Evolutionary conservation across 1,140 invertebrate species (phyloP), one percentile per base, ranked within the genome.

Genomic region (Frieseomelitta varia): DNA sequence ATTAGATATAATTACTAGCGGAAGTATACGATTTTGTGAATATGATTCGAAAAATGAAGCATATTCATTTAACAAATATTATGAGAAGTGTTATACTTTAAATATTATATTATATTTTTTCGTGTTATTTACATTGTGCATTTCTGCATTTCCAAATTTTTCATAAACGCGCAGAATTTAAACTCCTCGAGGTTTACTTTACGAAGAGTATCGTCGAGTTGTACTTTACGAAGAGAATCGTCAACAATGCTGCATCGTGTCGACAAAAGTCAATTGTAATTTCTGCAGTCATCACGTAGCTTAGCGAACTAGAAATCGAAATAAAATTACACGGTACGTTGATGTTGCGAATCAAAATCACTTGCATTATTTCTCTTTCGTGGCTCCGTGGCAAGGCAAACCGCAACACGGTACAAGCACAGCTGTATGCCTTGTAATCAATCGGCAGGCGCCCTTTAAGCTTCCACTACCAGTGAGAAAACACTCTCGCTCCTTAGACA

Each of bases 391-490:
- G 47, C 39, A 17, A 11, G 71, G 27, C 53, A 27, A n/a, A 15
- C 39, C 1, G 58, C 58, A 12, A 24, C 14, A 1, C 58, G 67
- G 77, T 12, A 73, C n/a, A 34, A 58, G 81, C 86, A 63, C 81
- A 19, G 85, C 81, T 76, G 90, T 79, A 90, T 15, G 65, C 90
- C 88, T 90, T 92, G 85, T 92, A 91, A 93, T 93, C 92, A 92
- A 88, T 90, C 88, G 72, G 14, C 87, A 92, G 92, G 92, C 92
- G 92, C 90, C 67, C 71, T 63, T 51, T 67, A 30, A 69, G n/a
- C 19, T 2, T n/a, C 39, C 21, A 27, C 58, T 21, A 17, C 19
- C 21, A 6, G 4, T 10, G 65, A 27, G 11, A 12, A 30, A 39
- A 27, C 21, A 34, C 39, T 17, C 27, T 65, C n/a, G 14, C 24